A percentile compares a stretch with the other conserved stretches of the same genome.
phyloP scores from a whole-genome alignment of 2,888 invertebrate genomes.

The Onthophagus sagittarius region DNA sequence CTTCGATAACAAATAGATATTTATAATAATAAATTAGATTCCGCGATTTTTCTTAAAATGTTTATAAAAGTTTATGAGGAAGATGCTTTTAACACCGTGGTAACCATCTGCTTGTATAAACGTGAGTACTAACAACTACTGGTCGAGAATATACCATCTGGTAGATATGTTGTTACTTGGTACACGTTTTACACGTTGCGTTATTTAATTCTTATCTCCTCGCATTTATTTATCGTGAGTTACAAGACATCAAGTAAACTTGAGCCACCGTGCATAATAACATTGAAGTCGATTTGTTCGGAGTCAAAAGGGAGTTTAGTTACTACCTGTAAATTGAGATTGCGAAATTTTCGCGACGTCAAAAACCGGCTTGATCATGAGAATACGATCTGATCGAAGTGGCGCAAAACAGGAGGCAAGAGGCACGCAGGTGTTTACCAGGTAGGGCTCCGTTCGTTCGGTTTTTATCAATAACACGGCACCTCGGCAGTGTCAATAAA shows the following conservation, averaged over 20 bases:
- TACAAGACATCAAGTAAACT: background rate
- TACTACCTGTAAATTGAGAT: background rate
- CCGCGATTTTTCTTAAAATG: too few relatives aligned
- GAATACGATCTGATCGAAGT: background rate
- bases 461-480: conserved; percentile 24
- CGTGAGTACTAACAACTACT: background rate
- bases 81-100: background rate
- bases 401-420: background rate
- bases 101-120: background rate
- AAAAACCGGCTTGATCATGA: background rate
- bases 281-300: background rate
- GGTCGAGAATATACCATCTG: background rate
- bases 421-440: conserved; percentile 17
- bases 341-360: background rate
- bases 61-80: too few relatives aligned
- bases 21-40: too few relatives aligned
- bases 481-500: conserved; percentile 28
- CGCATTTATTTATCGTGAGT: background rate
- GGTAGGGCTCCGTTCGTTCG: background rate
- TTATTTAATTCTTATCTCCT: background rate
- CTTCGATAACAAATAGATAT: background rate
- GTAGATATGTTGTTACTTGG: background rate
- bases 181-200: background rate
- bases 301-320: background rate
- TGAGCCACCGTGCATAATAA: background rate